These are phyloP conservation scores for Drosophila meridiana DNA, from an alignment of 2,888 invertebrate genomes.

Conservation along the genomic window DNA sequence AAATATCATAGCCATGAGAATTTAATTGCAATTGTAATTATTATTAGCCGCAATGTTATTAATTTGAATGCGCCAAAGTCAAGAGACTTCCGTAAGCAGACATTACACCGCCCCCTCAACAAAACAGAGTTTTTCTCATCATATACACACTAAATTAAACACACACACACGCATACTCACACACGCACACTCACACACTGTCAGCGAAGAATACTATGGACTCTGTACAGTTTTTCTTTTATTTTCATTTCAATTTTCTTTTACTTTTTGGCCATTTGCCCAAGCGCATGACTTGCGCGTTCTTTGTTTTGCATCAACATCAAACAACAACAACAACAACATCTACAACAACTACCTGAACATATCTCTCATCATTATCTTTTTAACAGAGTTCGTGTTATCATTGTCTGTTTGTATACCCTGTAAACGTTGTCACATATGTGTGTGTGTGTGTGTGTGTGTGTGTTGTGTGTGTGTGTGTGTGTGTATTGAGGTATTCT, in stretches of 20 bases:
- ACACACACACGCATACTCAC: neutral
- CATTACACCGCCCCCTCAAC: constrained; percentile 45
- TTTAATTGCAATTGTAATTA: constrained; percentile 30
- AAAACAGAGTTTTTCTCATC: constrained; percentile 23
- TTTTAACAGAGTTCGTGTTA: constrained; percentile 34
- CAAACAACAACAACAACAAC: constrained; percentile 20
- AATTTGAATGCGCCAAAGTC: constrained; percentile 40
- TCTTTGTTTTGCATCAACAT: constrained; percentile 70
- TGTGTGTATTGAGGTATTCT: neutral
- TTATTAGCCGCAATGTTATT: constrained; percentile 31
- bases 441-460: neutral
- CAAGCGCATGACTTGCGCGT: constrained; percentile 72
- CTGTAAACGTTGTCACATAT: constrained; percentile 1
- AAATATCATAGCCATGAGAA: constrained; percentile 19
- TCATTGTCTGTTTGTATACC: constrained; percentile 13
- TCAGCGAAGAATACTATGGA: neutral
- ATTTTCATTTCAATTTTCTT: constrained; percentile 50
- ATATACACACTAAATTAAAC: constrained; percentile 20
- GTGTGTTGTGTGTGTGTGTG: neutral
- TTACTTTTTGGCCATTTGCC: constrained; percentile 62
- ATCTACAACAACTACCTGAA: constrained; percentile 1
- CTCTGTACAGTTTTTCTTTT: constrained; percentile 33
- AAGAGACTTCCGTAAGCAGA: constrained; percentile 60
- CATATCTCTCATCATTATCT: constrained; percentile 26
- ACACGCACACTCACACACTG: constrained; percentile 7